Evolutionary conservation across 1,140 invertebrate species (phyloP).

Genomic region (Plodia interpunctella): DNA sequence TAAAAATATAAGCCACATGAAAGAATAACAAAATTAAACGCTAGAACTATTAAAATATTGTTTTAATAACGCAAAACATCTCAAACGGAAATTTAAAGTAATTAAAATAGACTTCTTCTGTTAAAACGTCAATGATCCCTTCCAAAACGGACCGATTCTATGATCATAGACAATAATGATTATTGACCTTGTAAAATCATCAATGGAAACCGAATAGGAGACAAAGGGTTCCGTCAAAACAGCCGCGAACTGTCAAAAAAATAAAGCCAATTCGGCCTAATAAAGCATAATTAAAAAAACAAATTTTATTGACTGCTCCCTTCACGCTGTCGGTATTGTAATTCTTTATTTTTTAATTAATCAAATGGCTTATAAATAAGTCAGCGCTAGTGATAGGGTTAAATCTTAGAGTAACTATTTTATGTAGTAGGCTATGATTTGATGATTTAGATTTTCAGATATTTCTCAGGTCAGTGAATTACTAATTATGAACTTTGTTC

Average conservation of each 20-base stretch:
- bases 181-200: conserved; percentile 73
- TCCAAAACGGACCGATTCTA: conserved; percentile 64
- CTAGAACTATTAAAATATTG: no score
- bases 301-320: conserved; percentile 65
- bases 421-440: background rate
- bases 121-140: conserved; percentile 15
- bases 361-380: conserved; percentile 51
- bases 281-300: conserved; percentile 70
- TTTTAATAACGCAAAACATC: background rate
- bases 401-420: background rate
- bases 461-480: no score
- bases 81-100: background rate
- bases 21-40: no score
- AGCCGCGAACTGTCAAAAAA: conserved; percentile 47
- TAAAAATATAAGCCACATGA: no score
- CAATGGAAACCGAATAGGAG: conserved; percentile 58
- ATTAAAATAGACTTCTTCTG: background rate
- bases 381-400: conserved; percentile 42
- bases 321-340: conserved; percentile 41
- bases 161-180: conserved; percentile 67
- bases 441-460: no score
- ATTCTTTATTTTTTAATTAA: conserved; percentile 58
- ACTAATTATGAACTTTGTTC: no score
- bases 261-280: conserved; percentile 68
- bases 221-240: conserved; percentile 56